Evolutionary conservation across 1,140 invertebrate genomes (phyloP), one percentile per base, ranked within the genome.

Genomic region (Diachasma alloeum): DNA sequence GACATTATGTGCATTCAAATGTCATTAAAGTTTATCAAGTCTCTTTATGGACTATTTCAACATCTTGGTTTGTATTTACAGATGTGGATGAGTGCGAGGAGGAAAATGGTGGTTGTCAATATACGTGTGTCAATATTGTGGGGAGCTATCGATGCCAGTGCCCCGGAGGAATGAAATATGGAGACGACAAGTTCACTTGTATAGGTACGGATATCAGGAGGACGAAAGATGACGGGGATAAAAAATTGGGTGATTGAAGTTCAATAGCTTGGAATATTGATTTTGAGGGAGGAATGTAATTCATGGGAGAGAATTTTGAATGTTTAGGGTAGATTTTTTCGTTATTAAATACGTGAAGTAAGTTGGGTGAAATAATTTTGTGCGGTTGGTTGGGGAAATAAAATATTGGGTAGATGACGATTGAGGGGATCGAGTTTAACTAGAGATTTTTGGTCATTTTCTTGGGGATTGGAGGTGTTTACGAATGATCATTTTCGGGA

Each of bases 1-100:
- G 11, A 24, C 5, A 9, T 36, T 17, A 68, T 68, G 11, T 31
- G 15, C 22, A 69, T 42, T 69, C 37, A 26, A 24, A 48, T 71
- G 24, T 36, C 37, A 13, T 70, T 24, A 71, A 48, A 74, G 48
- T 63, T 46, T 46, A 22, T 37, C 17, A 24, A 72, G 22, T 19
- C 17, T 48, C 19, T 66, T 53, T 37, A 72, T 72, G 15, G 15
- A 72, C 19, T n/a, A 48, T 72, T 56, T 15, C 11, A 48, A 75
- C 11, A 63, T 39, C 68, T 44, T 22, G 17, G 3, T 75, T 66
- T 4, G 42, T 37, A 26, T 91, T 91, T 83, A 90, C 91, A 87
- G 94, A 97, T 87, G 92, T 96, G 76, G 93, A 97, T 87, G 96
- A 97, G 87, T 97, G 96, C 83, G 82, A 91, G 79, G 89, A 91